Percentiles rank a stretch among this genome's conserved stretches.
phyloP scores from a whole-genome alignment of 53 echinoderm and acorn worm genomes.

The Zoroaster sp. region DNA sequence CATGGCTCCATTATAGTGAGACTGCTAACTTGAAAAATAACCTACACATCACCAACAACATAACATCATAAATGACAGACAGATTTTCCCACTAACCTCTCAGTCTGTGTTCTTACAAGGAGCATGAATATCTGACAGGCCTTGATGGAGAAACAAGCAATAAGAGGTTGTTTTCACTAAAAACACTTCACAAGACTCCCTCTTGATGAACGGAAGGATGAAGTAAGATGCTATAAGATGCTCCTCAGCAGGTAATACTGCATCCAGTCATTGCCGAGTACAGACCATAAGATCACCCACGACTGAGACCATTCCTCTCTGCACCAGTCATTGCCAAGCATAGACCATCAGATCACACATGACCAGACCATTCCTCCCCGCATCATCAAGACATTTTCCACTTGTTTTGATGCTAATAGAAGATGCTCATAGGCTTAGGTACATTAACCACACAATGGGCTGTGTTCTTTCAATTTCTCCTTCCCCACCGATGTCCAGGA shows the following conservation, averaged over 20 bases:
- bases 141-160: background rate
- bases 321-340: background rate
- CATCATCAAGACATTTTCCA: background rate
- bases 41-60: background rate
- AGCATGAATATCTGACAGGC: background rate
- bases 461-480: background rate
- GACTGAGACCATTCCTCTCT: background rate
- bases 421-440: background rate
- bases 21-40: too few species aligned
- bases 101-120: background rate
- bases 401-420: background rate
- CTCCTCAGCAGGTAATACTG: background rate
- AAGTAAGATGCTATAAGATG: background rate
- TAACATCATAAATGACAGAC: background rate
- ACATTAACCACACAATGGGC: slow-evolving; percentile 44
- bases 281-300: background rate
- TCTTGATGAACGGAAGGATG: background rate
- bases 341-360: background rate
- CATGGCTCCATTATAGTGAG: too few species aligned
- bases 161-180: background rate
- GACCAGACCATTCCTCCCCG: background rate
- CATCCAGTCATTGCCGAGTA: background rate
- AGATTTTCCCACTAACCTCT: background rate
- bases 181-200: slow-evolving; percentile 5
- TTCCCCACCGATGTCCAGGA: background rate